Evolutionary conservation across 2,113 vertebrate species (phyloP), one percentile per base, ranked within the genome.

Genomic region (Entelurus aequoreus): DNA sequence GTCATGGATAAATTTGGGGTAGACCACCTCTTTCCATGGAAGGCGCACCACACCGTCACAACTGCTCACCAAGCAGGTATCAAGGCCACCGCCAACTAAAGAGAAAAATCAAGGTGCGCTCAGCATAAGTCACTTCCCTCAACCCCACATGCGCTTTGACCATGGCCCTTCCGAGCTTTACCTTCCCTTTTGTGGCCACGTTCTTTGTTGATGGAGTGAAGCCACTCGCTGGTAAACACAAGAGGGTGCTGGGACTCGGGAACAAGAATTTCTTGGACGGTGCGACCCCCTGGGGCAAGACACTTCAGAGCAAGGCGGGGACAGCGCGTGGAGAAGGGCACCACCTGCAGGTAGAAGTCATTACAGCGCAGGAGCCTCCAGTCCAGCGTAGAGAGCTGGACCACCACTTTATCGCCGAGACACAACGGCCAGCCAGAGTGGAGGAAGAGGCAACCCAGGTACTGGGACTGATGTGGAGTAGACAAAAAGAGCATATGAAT

Each of bases 271-370:
- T 95, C 93, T 77, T 95, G 93, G 5, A 94, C 91, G 0, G 91
- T 91, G 10, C 92, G 91, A 1, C 93, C 93, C 37, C 93, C 93
- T 0, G 92, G 87, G 5, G 94, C 92, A 61, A 95, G 77, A 68
- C 94, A 96, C 78, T 94, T 94, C 5, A 96, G 89, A 4, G 93
- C 92, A 76, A 96, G 88, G 1, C 92, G 89, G 7, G 94, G 92
- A 63, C 92, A 90, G 50, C 93, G 92, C 0, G 92, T 92, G 13
- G 92, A 91, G 54, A 93, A 94, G 60, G 94, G 94, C 46, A 94
- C 93, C 72, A 96, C 92, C 83, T 95, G 94, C 51, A 96, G 89
- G 86, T 96, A 96, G 90, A 96, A 96, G 87, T 96, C 94, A 14
- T 92, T 93, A 0, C 91, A 88, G 59, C 89, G 90, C 63, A 96